phyloP scores from a whole-genome alignment of 2,888 invertebrate genomes.

The Rhorus exstirpatorius region DNA sequence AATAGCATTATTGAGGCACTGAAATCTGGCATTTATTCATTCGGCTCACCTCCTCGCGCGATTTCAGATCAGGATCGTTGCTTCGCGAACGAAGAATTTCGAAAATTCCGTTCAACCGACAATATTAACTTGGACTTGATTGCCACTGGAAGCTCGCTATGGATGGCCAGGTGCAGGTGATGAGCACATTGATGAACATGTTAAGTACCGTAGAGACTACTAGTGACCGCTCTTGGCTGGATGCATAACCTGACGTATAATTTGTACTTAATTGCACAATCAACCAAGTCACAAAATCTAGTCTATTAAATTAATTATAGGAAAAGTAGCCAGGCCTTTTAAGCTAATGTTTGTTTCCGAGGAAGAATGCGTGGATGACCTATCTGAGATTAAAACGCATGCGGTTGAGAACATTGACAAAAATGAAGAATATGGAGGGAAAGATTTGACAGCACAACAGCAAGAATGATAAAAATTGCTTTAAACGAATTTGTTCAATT shows the following conservation, averaged over 20 bases:
- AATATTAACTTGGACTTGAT: neutral
- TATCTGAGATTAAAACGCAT: neutral
- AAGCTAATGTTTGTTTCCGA: too few species aligned
- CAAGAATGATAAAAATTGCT: neutral
- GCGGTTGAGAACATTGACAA: neutral
- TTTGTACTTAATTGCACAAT: neutral
- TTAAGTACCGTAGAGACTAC: too few species aligned
- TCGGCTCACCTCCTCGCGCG: too few species aligned
- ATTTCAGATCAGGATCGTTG: too few species aligned
- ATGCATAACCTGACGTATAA: slow-evolving; percentile 1
- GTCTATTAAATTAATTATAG: too few species aligned
- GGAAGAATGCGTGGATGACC: too few species aligned
- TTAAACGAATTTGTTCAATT: slow-evolving; percentile 1
- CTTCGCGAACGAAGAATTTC: too few species aligned
- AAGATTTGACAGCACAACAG: slow-evolving; percentile 7
- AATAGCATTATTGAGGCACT: slow-evolving; percentile 3
- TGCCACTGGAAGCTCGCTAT: slow-evolving; percentile 1
- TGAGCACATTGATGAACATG: neutral
- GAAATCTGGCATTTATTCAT: neutral
- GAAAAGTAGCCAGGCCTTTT: too few species aligned
- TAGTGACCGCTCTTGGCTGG: slow-evolving; percentile 15
- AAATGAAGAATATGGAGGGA: neutral
- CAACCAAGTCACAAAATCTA: slow-evolving; percentile 5
- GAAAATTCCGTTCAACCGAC: too few species aligned
- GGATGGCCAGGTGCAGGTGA: neutral